Base-by-base conservation (phyloP, 2,888 invertebrate genomes). In the Orchesella flavescens region DNA sequence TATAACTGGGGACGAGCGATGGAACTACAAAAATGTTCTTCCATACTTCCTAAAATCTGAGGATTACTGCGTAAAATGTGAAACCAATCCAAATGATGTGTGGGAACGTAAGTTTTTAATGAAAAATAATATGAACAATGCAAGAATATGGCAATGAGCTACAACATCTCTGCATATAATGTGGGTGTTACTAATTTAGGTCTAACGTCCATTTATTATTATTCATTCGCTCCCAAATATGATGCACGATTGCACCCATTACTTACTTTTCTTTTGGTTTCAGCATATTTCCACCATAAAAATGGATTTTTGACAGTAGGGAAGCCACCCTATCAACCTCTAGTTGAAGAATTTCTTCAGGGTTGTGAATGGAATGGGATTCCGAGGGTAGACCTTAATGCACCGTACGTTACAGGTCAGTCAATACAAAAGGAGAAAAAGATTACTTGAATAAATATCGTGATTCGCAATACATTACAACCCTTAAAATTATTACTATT, bases 301-400 rank as follows among this genome's bases (percentile, higher is more conserved):
- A 87, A 87, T 49, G 88, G 88, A 2, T 84, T 78, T 23, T 63
- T 86, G 61, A 84, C 87, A 0, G 84, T 88, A 1, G 87, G 86
- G 1, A 87, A 87, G 55, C 88, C 88, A 12, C 73, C 84, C 4
- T 88, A 86, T 53, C 86, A 84, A 46, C 88, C 88, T 15, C 81
- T 88, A 19, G 87, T 87, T 1, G 87, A 87, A 84, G 86, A 88
- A 69, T 88, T 88, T 69, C 85, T 87, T 46, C 85, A 87, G 63
- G 88, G 84, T 12, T 84, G 87, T 13, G 88, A 86, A 57, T 88
- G 88, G 88, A 84, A 86, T 76, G 85, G 86, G 17, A 87, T 88
- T 75, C 88, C 88, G 19, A 80, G 87, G 72, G 87, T 85, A 43
- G 88, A 87, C 79, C 84, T 88, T 75, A 88, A 88, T 81, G 88